phyloP scores from a whole-genome alignment of 2,797 vertebrate species.

The Myotis findleyi region DNA sequence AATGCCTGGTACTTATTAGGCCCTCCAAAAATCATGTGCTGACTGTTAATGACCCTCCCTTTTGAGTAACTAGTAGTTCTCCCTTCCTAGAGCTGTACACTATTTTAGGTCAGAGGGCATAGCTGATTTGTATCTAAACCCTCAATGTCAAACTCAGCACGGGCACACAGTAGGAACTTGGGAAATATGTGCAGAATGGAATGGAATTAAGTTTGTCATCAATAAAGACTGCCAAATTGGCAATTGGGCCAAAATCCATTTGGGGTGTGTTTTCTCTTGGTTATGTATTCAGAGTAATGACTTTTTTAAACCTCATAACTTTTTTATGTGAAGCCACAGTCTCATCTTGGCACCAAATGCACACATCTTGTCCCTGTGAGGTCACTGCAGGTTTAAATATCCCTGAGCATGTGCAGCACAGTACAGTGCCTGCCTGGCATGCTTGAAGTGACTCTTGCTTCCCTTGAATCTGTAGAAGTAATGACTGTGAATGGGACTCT shows the following conservation, averaged over 20 bases:
- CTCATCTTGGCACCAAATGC: conserved; percentile 23
- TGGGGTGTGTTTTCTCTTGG: neutral
- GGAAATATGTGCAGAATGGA: conserved; percentile 36
- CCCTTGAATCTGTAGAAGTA: neutral
- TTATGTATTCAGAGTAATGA: neutral
- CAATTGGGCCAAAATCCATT: neutral
- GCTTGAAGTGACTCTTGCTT: neutral
- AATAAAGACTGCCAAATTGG: conserved; percentile 9
- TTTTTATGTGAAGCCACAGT: neutral
- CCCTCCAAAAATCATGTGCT: neutral
- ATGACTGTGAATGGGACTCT: too few species aligned
- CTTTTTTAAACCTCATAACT: conserved; percentile 31
- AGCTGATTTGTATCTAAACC: neutral
- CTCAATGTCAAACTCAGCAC: neutral
- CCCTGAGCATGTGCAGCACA: neutral
- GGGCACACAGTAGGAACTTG: conserved; percentile 44
- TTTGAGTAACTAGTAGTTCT: neutral
- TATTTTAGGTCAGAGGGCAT: neutral
- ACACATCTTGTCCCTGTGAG: conserved; percentile 50
- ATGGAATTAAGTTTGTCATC: conserved; percentile 19
- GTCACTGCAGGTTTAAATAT: conserved; percentile 25
- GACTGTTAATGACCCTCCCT: neutral
- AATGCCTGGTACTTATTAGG: neutral
- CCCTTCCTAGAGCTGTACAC: neutral
- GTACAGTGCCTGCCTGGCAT: neutral